Evolutionary conservation across 1,140 invertebrate genomes (phyloP).

Genomic region (Laupala kohalensis): DNA sequence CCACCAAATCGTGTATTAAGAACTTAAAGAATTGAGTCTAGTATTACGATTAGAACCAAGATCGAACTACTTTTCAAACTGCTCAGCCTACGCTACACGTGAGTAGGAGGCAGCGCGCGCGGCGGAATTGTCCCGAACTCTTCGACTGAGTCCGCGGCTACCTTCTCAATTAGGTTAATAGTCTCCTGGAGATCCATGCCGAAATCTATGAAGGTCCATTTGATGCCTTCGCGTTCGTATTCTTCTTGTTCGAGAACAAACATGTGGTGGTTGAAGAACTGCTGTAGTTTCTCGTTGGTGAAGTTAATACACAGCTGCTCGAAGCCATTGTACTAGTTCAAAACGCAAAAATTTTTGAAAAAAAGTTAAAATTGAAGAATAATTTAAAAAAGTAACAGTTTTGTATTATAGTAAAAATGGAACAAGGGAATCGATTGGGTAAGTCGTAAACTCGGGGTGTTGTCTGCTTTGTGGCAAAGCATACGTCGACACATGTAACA

Average conservation of each 20-base stretch:
- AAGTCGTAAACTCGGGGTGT: not conserved
- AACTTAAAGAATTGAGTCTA: no score
- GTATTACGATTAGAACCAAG: not conserved
- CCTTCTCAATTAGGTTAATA: constrained; percentile 90
- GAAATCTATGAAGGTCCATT: constrained; percentile 89
- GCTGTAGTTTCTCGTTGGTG: constrained; percentile 91
- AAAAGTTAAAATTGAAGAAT: not conserved
- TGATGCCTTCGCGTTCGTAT: constrained; percentile 81
- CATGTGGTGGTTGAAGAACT: constrained; percentile 96
- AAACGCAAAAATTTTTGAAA: not conserved
- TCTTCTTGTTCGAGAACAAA: constrained; percentile 94
- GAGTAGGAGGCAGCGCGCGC: not conserved
- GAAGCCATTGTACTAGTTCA: constrained; percentile 74
- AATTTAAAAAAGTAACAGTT: not conserved
- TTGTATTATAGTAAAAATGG: not conserved
- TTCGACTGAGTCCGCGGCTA: constrained; percentile 27
- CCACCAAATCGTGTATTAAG: no score
- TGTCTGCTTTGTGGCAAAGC: not conserved
- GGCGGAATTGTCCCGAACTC: not conserved
- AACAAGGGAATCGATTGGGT: not conserved
- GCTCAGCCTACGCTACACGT: not conserved
- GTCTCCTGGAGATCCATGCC: constrained; percentile 85
- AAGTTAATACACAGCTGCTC: constrained; percentile 96
- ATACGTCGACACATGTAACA: not conserved
- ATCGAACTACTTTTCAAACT: not conserved